Conservation (phyloP, 1,140 invertebrate species). For the Nomia melanderi region DNA sequence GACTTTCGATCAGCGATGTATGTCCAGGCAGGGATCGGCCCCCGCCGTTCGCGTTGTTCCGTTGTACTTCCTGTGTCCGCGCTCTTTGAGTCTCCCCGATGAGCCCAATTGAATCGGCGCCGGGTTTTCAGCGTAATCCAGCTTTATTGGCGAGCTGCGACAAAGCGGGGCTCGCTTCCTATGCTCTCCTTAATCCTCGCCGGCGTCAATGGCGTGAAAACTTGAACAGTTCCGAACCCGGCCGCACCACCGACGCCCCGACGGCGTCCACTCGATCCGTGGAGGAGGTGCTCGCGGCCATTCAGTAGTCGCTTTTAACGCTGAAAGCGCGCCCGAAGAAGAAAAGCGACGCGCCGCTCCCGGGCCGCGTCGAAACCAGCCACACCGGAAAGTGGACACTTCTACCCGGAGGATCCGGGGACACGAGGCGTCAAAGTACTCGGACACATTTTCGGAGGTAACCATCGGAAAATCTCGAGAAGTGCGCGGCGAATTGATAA, state of each 20-base stretch:
- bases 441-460: slow-evolving; percentile 39
- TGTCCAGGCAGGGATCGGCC: not conserved
- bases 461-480: slow-evolving; percentile 42
- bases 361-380: slow-evolving; percentile 9
- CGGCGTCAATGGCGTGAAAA: slow-evolving; percentile 59
- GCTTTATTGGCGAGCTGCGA: slow-evolving; percentile 41
- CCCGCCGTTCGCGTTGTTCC: not conserved
- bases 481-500: not conserved
- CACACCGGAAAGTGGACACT: slow-evolving; percentile 50
- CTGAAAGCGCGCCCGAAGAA: slow-evolving; percentile 51
- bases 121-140: slow-evolving; percentile 42
- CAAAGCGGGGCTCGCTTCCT: slow-evolving; percentile 45
- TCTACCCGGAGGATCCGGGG: slow-evolving; percentile 22
- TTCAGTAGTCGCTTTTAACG: slow-evolving; percentile 62
- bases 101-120: slow-evolving; percentile 41
- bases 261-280: slow-evolving; percentile 47
- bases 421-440: slow-evolving; percentile 36
- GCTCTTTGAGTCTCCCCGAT: slow-evolving; percentile 22
- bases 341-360: slow-evolving; percentile 26
- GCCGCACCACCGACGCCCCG: slow-evolving; percentile 6
- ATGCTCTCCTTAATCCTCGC: slow-evolving; percentile 52
- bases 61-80: slow-evolving; percentile 1
- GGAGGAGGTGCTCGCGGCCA: slow-evolving; percentile 47
- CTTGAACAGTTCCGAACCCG: slow-evolving; percentile 50
- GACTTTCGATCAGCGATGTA: not conserved